Evolutionary conservation across 1,140 invertebrate genomes (phyloP), one percentile per base, ranked within the genome.

Genomic region (Drosophila nigromelanica): DNA sequence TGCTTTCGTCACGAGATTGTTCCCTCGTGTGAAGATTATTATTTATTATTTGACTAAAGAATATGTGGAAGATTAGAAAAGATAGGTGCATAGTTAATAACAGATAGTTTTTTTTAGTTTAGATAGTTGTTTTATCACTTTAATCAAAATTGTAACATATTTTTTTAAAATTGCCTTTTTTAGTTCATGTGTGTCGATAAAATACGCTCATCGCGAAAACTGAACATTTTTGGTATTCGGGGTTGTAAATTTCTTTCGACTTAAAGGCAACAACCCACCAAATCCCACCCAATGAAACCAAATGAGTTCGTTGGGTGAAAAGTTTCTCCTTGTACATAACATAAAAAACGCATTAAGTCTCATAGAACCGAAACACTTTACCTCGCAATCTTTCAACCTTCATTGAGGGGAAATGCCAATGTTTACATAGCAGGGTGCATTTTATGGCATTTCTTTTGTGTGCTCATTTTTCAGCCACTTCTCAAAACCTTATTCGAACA

Each of bases 391-490:
- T 70, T 62, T 56, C 72, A 82, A 66, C 75, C 75, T 79, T 75
- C 50, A 42, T 43, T 39, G 64, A 78, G 82, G 81, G 82, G 73
- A 80, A 78, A 72, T 73, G 59, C 52, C 76, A 71, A 73, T 87
- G 83, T 80, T 80, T 77, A 83, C 51, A 79, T 80, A 87, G 72
- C 83, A 82, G 82, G 82, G 82, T 87, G 83, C 76, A 89, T 79
- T 89, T 89, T 60, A 89, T 74, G 42, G 48, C 54, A 56, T 63
- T 58, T 74, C 63, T 63, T 69, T 66, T 51, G 27, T 54, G 37
- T 47, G 27, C 70, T 39, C 42, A 51, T 39, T 64, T 64, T 74
- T n/a, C 48, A 60, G 45, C 66, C 60, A 63, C 45, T 35, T 48
- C 52, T 42, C 48, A 7, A 40, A 30, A 30, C 30, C 15, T 35